Percentiles rank a stretch among this genome's conserved stretches.
Conservation (phyloP, 2,797 vertebrate species). For the Phataginus tetradactyla region DNA sequence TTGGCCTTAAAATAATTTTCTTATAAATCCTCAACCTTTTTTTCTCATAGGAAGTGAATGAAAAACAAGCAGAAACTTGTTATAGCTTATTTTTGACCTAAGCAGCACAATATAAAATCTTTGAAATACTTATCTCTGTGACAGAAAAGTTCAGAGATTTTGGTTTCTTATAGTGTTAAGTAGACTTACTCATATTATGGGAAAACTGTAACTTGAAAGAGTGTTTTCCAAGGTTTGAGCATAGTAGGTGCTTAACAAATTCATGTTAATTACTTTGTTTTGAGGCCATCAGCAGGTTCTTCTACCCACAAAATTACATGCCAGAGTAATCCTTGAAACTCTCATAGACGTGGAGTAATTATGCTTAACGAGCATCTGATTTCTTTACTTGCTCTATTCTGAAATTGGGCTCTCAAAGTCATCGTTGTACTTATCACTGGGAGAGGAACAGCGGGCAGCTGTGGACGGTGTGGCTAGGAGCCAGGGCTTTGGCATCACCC, state of each 20-base stretch:
- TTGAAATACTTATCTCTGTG: conserved; percentile 44
- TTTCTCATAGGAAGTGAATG: conserved; percentile 38
- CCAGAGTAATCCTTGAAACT: neutral
- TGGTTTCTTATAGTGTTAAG: conserved; percentile 32
- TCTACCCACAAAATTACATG: neutral
- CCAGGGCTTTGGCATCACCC: neutral
- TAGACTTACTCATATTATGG: neutral
- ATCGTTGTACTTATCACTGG: neutral
- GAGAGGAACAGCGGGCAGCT: neutral
- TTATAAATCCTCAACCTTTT: conserved; percentile 57
- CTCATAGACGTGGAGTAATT: neutral
- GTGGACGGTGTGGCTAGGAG: neutral
- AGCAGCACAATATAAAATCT: neutral
- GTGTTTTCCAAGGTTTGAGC: neutral
- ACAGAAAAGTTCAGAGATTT: conserved; percentile 40
- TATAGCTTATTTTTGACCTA: conserved; percentile 40
- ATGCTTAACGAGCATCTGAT: neutral
- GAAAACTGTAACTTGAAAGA: conserved; percentile 19
- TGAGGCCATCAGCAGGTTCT: neutral
- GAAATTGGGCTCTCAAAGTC: neutral
- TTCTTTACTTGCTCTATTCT: neutral
- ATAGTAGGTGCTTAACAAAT: neutral
- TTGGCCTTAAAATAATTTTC: conserved; percentile 45
- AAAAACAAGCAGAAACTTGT: conserved; percentile 57
- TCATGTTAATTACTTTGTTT: conserved; percentile 18